Conservation (phyloP, 2,113 vertebrate genomes). For the Lanius collurio region DNA sequence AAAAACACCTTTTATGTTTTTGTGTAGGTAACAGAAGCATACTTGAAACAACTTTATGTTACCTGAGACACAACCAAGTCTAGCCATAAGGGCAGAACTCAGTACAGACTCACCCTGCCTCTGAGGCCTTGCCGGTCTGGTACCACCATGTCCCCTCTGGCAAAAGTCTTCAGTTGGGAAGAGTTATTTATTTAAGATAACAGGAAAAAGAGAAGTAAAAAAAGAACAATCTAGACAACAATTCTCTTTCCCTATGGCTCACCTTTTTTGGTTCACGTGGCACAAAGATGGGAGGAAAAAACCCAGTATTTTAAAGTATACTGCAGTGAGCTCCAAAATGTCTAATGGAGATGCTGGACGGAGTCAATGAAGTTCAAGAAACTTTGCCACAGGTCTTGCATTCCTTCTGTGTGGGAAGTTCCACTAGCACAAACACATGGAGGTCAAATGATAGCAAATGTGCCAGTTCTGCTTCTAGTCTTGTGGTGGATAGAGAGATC, state of each 20-base stretch:
- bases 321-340: neutral
- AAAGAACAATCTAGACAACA: neutral
- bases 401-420: neutral
- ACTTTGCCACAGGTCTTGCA: neutral
- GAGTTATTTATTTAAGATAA: neutral
- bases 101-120: neutral
- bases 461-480: neutral
- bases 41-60: neutral
- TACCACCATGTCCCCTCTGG: neutral
- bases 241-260: neutral
- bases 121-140: neutral
- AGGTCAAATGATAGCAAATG: neutral
- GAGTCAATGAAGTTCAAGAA: neutral
- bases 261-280: neutral
- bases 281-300: neutral
- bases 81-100: neutral
- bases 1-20: neutral
- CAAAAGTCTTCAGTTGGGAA: neutral
- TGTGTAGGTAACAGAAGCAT: neutral
- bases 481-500: neutral
- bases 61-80: neutral
- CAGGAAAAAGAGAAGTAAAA: neutral
- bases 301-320: neutral
- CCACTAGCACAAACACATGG: neutral
- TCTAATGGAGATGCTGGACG: neutral